A percentile compares a stretch with the other conserved stretches of the same genome.
Evolutionary conservation across 2,888 invertebrate species (phyloP).

Genomic region (Chromoteleia sp.): DNA sequence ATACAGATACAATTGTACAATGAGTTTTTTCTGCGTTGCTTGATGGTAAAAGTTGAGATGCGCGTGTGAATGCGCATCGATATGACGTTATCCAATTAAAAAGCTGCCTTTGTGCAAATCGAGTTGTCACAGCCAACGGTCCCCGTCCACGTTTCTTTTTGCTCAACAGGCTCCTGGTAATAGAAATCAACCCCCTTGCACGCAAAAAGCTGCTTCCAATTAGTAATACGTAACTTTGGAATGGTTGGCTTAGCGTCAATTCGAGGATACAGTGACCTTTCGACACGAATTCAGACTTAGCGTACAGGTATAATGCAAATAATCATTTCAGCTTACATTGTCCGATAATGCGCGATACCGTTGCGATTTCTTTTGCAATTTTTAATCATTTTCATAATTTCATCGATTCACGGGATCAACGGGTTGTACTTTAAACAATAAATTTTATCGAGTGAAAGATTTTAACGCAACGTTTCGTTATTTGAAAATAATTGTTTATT

Average conservation of each 20-base stretch:
- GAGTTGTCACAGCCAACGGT: conserved; percentile 75
- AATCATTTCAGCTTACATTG: conserved; percentile 1
- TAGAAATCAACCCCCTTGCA: conserved; percentile 74
- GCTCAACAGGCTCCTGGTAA: conserved; percentile 67
- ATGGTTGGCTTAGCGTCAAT: conserved; percentile 71
- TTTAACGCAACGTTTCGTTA: too few species aligned
- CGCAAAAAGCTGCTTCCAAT: conserved; percentile 78
- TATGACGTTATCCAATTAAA: conserved; percentile 83
- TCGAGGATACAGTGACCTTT: conserved; percentile 50
- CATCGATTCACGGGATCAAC: too few species aligned
- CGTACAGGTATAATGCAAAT: conserved; percentile 1
- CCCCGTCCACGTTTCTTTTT: conserved; percentile 64
- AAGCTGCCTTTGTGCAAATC: conserved; percentile 79
- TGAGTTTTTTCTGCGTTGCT: conserved; percentile 72
- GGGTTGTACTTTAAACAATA: too few species aligned
- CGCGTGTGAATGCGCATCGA: conserved; percentile 79
- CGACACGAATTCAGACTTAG: conserved; percentile 23
- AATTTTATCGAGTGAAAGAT: too few species aligned
- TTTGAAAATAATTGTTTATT: too few species aligned
- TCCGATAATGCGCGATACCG: conserved; percentile 4
- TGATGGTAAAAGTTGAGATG: conserved; percentile 79
- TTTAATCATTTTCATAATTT: too few species aligned
- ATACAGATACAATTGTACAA: conserved; percentile 74
- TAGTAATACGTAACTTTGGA: conserved; percentile 74
- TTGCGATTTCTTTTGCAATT: too few species aligned